Evolutionary conservation across 2,797 vertebrate genomes (phyloP).

Genomic region (Myripristis murdjan): DNA sequence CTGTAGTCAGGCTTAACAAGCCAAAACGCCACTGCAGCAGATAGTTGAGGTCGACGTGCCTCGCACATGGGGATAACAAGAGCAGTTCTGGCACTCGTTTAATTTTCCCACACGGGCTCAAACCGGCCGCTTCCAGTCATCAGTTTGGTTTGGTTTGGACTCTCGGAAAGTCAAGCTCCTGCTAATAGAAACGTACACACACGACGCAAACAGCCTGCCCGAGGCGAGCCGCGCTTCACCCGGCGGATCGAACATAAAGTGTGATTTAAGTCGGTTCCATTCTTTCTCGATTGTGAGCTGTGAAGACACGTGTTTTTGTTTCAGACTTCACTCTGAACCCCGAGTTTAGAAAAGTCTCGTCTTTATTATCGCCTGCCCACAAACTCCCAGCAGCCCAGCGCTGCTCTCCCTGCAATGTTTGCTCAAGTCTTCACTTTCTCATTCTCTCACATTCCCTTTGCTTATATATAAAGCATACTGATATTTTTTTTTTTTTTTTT

Average conservation of each 20-base stretch:
- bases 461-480: too few species aligned
- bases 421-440: too few species aligned
- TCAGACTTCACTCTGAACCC: neutral
- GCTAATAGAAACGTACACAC: too few species aligned
- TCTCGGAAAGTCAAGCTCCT: too few species aligned
- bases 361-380: neutral
- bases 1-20: neutral
- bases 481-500: too few species aligned
- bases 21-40: neutral
- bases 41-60: neutral
- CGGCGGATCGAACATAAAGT: too few species aligned
- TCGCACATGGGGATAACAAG: neutral
- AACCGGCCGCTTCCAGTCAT: slow-evolving; percentile 7
- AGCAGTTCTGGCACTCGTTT: neutral
- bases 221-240: too few species aligned
- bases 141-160: too few species aligned
- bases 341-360: neutral
- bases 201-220: too few species aligned
- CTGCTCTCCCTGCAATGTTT: neutral
- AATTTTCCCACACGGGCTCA: slow-evolving; percentile 6
- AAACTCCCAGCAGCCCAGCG: neutral
- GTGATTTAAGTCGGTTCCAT: too few species aligned
- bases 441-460: too few species aligned
- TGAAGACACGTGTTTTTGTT: neutral
- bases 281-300: too few species aligned